These are phyloP conservation scores for Ascidia mentula DNA, from an alignment of 23 tunicate species.

Conservation along the genomic window DNA sequence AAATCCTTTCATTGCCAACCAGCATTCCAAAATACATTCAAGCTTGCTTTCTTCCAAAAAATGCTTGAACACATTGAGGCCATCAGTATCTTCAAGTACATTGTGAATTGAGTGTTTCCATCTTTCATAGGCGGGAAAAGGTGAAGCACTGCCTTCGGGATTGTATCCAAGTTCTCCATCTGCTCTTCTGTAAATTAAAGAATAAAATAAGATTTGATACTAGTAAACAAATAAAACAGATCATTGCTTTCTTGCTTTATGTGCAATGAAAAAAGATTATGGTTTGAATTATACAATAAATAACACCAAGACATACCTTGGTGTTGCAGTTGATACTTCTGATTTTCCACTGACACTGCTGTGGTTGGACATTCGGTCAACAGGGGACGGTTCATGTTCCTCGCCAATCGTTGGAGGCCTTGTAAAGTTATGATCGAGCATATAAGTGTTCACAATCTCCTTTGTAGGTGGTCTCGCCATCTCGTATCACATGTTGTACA, in stretches of 20 bases:
- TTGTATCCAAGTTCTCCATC: slow-evolving; percentile 81
- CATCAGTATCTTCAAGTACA: slow-evolving; percentile 84
- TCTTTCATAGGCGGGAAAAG: slow-evolving; percentile 61
- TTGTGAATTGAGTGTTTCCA: slow-evolving; percentile 78
- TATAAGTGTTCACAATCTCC: slow-evolving; percentile 46
- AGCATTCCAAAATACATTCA: slow-evolving; percentile 58
- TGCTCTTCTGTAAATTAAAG: slow-evolving; percentile 32
- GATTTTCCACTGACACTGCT: slow-evolving; percentile 97
- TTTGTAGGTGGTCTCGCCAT: slow-evolving; percentile 4
- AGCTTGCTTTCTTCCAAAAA: slow-evolving; percentile 38
- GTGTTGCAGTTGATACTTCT: slow-evolving; percentile 81
- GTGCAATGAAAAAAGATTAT: no score
- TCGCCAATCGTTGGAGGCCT: slow-evolving; percentile 84
- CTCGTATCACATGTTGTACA: background rate
- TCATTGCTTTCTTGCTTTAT: no score
- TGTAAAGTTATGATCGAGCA: slow-evolving; percentile 87
- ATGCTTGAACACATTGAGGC: slow-evolving; percentile 37
- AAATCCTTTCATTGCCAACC: slow-evolving; percentile 93
- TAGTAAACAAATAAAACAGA: no score
- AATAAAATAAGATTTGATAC: no score
- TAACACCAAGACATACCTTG: slow-evolving; percentile 29
- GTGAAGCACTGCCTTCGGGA: slow-evolving; percentile 86
- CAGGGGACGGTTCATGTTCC: slow-evolving; percentile 62
- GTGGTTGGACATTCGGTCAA: slow-evolving; percentile 64
- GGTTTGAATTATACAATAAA: no score